phyloP scores from a whole-genome alignment of 2,888 invertebrate species.

The Melieria crassipennis region DNA sequence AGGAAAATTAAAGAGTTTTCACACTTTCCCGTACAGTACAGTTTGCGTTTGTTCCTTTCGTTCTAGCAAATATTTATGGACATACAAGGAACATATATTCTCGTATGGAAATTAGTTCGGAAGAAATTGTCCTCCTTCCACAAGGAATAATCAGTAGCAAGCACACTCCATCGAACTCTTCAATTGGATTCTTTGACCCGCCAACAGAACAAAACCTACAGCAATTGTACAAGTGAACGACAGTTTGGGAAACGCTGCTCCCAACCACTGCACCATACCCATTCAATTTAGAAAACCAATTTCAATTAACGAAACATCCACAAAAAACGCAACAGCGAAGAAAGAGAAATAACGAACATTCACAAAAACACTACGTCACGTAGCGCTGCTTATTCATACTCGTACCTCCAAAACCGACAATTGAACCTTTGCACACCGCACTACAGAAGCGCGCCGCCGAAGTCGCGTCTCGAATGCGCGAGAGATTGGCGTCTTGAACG shows the following conservation, averaged over 20 bases:
- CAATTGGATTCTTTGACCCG: not conserved
- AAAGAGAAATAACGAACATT: not conserved
- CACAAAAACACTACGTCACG: too few species aligned
- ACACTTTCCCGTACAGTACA: too few species aligned
- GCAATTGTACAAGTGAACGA: not conserved
- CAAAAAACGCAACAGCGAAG: not conserved
- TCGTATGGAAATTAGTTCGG: too few species aligned
- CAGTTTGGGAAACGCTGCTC: constrained; percentile 16
- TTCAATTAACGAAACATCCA: constrained; percentile 8
- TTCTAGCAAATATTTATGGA: too few species aligned
- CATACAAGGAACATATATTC: too few species aligned
- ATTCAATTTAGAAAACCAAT: constrained; percentile 11
- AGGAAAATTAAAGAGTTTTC: too few species aligned
- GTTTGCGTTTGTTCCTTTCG: too few species aligned
- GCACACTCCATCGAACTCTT: too few species aligned
- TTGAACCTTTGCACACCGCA: constrained; percentile 37
- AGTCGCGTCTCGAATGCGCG: not conserved
- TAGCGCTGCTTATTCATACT: too few species aligned
- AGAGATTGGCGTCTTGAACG: not conserved
- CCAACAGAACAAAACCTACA: not conserved
- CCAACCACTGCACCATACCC: not conserved
- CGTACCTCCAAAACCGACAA: constrained; percentile 10
- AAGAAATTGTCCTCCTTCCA: too few species aligned
- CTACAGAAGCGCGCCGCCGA: constrained; percentile 10
- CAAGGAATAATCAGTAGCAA: too few species aligned